Evolutionary conservation across 92 coral and sea anemone genomes (phyloP).

Genomic region (Chrysogorgia sp.): DNA sequence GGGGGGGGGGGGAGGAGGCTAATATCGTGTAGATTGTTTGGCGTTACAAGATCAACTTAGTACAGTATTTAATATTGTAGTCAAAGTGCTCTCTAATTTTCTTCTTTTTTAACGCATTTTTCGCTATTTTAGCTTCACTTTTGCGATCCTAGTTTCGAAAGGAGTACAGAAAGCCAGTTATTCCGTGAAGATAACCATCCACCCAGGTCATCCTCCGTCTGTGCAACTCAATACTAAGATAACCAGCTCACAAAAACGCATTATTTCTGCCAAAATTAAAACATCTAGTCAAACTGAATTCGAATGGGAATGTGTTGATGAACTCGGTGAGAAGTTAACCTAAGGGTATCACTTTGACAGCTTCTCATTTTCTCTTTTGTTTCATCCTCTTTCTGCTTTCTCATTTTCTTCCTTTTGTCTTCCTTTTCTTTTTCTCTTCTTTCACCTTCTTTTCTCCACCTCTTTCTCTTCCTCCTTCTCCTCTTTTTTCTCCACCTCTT

Average conservation of each 20-base stretch:
- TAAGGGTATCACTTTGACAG: no score
- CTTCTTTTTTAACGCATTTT: neutral
- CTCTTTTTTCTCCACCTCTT: no score
- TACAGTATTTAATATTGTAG: no score
- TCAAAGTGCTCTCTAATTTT: neutral
- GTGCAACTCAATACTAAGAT: neutral
- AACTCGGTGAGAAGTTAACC: slow-evolving; percentile 43
- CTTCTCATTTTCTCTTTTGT: no score
- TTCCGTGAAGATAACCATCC: slow-evolving; percentile 2
- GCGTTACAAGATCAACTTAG: no score
- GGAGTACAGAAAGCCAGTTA: neutral
- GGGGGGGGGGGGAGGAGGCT: no score
- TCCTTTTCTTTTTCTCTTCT: no score
- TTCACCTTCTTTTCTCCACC: no score
- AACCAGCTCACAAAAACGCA: neutral
- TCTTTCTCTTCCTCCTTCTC: no score
- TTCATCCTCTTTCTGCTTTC: no score
- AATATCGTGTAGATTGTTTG: no score
- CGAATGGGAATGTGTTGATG: slow-evolving; percentile 39
- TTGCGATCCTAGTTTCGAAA: neutral
- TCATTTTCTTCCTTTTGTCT: no score
- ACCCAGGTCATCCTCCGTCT: neutral
- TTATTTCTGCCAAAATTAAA: neutral
- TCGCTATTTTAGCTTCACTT: slow-evolving; percentile 7
- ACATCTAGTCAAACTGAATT: neutral